These are phyloP conservation scores for Poliocrania exsul DNA, from an alignment of 2,797 vertebrate genomes.

Conservation along the genomic window DNA sequence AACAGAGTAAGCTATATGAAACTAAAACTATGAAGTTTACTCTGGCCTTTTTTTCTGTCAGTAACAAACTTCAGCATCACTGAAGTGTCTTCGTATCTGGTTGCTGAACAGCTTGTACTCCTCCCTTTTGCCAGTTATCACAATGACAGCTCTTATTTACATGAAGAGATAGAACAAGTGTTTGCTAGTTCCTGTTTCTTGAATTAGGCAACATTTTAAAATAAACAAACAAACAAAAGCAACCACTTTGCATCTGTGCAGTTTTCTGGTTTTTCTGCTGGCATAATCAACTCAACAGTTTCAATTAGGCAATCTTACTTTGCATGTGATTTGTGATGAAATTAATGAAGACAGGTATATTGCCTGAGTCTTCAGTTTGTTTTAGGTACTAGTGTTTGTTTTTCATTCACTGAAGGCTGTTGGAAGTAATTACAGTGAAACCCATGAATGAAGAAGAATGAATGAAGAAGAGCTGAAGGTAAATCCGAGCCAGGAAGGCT, in stretches of 20 bases:
- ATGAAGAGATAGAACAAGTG: neutral
- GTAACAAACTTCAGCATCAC: neutral
- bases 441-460: fast-evolving
- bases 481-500: neutral
- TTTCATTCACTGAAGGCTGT: neutral
- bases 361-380: neutral
- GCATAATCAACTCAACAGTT: neutral
- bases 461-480: neutral
- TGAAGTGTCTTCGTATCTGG: neutral
- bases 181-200: neutral
- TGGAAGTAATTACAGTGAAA: neutral
- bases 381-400: neutral
- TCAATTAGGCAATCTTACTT: neutral
- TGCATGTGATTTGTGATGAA: neutral
- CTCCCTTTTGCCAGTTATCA: conserved; percentile 21
- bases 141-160: neutral
- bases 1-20: neutral
- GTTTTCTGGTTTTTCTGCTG: neutral
- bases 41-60: neutral
- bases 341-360: neutral
- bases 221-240: neutral
- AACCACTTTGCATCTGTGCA: neutral
- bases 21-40: neutral
- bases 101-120: neutral
- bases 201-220: neutral